These are phyloP conservation scores for Camponotus pennsylvanicus DNA, from an alignment of 1,140 invertebrate genomes.

Conservation along the genomic window DNA sequence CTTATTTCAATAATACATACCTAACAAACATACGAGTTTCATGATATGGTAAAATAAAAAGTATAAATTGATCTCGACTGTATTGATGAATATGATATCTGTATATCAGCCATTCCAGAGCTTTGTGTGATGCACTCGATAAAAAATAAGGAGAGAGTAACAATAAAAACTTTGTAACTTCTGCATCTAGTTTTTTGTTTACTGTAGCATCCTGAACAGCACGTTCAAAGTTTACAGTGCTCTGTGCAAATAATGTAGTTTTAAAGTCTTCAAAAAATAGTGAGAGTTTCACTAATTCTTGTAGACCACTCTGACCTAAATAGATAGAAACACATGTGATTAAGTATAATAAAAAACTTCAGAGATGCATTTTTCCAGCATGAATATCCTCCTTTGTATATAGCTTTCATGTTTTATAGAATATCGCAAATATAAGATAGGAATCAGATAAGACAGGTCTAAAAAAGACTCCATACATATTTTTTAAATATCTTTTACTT, in stretches of 20 bases:
- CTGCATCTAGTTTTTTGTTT: slow-evolving; percentile 92
- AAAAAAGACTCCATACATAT: not conserved
- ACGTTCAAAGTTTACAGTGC: slow-evolving; percentile 92
- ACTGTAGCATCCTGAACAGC: slow-evolving; percentile 91
- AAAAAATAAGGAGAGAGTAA: slow-evolving; percentile 95
- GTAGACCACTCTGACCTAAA: slow-evolving; percentile 91
- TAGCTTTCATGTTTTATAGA: not conserved
- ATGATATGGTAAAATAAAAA: slow-evolving; percentile 95
- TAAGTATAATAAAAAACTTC: not conserved
- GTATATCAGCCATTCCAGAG: slow-evolving; percentile 96
- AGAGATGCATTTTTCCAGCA: not conserved
- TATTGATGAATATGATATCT: slow-evolving; percentile 96
- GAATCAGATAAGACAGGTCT: not conserved
- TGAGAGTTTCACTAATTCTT: slow-evolving; percentile 92
- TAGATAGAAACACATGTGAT: slow-evolving; percentile 46
- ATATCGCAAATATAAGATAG: not conserved
- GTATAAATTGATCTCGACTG: slow-evolving; percentile 93
- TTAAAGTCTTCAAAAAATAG: slow-evolving; percentile 91
- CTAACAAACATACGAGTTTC: slow-evolving; percentile 95
- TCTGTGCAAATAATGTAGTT: slow-evolving; percentile 91
- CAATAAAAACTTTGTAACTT: slow-evolving; percentile 93
- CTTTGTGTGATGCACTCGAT: slow-evolving; percentile 94
- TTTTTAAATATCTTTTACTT: not conserved
- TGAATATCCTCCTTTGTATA: not conserved
- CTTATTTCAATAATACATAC: slow-evolving; percentile 67